Evolutionary conservation across 1,140 invertebrate genomes (phyloP).

Genomic region (Ditylenchus dipsaci): DNA sequence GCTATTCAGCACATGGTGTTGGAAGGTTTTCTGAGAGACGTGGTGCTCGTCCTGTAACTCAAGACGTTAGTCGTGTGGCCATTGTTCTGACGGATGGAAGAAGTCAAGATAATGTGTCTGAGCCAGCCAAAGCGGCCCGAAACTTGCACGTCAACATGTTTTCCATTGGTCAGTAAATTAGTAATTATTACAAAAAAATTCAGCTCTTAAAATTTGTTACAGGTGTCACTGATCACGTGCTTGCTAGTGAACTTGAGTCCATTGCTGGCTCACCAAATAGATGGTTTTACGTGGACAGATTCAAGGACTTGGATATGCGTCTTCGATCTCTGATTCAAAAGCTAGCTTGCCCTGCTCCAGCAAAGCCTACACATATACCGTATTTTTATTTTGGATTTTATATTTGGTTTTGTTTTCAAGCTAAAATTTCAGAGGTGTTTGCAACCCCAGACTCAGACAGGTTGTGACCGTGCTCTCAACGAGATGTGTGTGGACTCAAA

Average conservation of each 20-base stretch:
- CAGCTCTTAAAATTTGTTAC: neutral
- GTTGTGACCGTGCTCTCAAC: constrained; percentile 54
- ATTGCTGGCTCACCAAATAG: constrained; percentile 55
- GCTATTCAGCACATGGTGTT: constrained; percentile 57
- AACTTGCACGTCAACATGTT: constrained; percentile 55
- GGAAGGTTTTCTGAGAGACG: constrained; percentile 56
- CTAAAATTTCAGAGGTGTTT: constrained; percentile 5
- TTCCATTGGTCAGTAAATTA: constrained; percentile 38
- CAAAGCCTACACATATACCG: constrained; percentile 10
- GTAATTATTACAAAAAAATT: neutral
- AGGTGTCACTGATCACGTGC: constrained; percentile 56
- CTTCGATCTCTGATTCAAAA: constrained; percentile 56
- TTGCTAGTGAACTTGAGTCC: constrained; percentile 53
- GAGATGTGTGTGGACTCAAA: constrained; percentile 45
- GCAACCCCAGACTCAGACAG: constrained; percentile 55
- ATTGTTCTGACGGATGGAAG: constrained; percentile 57
- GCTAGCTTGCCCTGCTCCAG: constrained; percentile 50
- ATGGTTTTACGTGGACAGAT: constrained; percentile 58
- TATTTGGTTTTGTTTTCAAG: too few species aligned
- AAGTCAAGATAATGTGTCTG: constrained; percentile 58
- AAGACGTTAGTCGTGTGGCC: constrained; percentile 52
- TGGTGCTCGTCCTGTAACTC: constrained; percentile 48
- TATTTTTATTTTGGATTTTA: too few species aligned
- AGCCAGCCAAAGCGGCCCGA: constrained; percentile 50
- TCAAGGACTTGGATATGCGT: constrained; percentile 57